phyloP scores from a whole-genome alignment of 2,888 invertebrate species.

The Syrista parreyssii region DNA sequence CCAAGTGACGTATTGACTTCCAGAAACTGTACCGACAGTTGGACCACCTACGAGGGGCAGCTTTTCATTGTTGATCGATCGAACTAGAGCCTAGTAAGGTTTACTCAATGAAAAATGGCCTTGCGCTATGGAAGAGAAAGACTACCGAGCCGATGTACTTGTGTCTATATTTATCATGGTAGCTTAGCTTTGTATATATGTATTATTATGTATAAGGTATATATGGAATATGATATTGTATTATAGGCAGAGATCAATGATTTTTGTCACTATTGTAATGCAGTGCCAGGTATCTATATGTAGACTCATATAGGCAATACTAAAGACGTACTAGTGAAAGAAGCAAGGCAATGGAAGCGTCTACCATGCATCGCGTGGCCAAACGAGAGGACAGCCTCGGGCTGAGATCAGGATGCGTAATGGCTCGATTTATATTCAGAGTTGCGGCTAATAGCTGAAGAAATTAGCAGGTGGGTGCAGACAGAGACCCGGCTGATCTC shows the following conservation, averaged over 20 bases:
- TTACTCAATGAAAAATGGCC: neutral
- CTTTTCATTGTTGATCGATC: neutral
- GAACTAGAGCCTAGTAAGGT: neutral
- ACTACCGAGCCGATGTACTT: neutral
- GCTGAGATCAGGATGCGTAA: slow-evolving; percentile 35
- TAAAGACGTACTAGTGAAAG: neutral
- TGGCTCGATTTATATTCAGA: slow-evolving; percentile 58
- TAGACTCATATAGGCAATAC: neutral
- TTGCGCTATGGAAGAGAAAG: neutral
- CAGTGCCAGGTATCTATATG: neutral
- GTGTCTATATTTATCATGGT: neutral
- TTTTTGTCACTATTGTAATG: neutral
- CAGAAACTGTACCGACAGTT: neutral
- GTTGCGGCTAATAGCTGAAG: slow-evolving; percentile 53
- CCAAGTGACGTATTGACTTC: neutral
- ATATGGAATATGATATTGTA: neutral
- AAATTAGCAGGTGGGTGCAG: slow-evolving; percentile 55
- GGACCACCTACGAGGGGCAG: neutral
- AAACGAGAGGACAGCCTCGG: slow-evolving; percentile 12
- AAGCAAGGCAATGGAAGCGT: slow-evolving; percentile 1
- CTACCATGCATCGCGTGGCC: slow-evolving; percentile 7
- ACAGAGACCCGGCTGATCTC: neutral
- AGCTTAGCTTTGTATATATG: too few species aligned
- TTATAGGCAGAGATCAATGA: neutral
- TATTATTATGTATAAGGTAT: too few species aligned